Evolutionary conservation across 2,113 vertebrate species (phyloP).

Genomic region (Vidua chalybeata): DNA sequence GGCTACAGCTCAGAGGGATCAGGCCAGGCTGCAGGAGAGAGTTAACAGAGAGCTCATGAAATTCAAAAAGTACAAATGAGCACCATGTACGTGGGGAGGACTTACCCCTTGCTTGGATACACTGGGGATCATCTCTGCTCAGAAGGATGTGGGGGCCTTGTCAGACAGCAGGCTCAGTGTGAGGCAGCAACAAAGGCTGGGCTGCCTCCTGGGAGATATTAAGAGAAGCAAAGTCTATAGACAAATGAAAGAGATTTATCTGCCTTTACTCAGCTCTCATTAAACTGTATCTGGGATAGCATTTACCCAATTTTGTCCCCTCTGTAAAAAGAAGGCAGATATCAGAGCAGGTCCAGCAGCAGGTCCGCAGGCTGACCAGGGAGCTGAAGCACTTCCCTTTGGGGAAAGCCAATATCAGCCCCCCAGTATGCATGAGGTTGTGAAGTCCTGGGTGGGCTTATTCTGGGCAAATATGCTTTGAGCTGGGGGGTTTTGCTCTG

Average conservation of each 20-base stretch:
- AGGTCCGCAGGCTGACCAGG: background rate
- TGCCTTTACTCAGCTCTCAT: background rate
- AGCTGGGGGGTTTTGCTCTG: fast-evolving
- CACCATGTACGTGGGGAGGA: fast-evolving
- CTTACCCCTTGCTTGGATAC: background rate
- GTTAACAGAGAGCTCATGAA: background rate
- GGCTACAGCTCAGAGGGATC: background rate
- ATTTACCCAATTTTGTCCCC: background rate
- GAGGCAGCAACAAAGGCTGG: background rate
- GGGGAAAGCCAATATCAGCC: background rate
- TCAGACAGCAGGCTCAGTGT: background rate
- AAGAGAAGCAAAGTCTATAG: background rate
- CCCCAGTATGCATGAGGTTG: background rate
- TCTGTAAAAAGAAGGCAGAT: background rate
- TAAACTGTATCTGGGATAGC: background rate
- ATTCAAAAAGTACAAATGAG: background rate
- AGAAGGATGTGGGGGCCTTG: fast-evolving
- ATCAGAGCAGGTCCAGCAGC: background rate
- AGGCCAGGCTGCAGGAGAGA: background rate
- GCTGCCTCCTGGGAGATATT: background rate
- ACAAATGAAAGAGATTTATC: background rate
- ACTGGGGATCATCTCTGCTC: background rate
- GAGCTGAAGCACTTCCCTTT: background rate
- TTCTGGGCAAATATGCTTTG: background rate
- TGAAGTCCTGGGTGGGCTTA: background rate